These are phyloP conservation scores for Bombus cullumanus DNA, from an alignment of 1,140 invertebrate species.

Conservation along the genomic window DNA sequence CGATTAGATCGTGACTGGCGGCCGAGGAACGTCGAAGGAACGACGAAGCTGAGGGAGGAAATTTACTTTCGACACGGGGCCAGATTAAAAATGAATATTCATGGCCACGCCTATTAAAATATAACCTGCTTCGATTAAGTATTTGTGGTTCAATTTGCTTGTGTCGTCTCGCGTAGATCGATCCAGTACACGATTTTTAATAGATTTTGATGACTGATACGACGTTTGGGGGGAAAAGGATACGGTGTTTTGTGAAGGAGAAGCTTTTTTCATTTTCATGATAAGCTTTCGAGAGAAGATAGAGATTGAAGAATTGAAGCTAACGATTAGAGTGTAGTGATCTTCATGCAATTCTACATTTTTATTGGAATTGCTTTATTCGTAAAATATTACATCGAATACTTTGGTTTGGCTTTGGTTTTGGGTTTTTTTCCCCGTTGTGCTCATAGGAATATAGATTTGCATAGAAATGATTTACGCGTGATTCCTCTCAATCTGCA, in stretches of 20 bases:
- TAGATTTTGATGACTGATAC: neutral
- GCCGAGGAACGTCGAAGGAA: neutral
- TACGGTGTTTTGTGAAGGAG: neutral
- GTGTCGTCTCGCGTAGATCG: slow-evolving; percentile 4
- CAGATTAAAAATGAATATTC: slow-evolving; percentile 57
- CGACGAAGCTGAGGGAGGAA: neutral
- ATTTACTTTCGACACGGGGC: neutral
- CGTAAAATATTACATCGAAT: no score
- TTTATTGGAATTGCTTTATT: no score
- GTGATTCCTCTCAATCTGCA: no score
- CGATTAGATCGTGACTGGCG: slow-evolving; percentile 47
- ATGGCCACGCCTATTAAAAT: slow-evolving; percentile 59
- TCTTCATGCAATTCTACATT: no score
- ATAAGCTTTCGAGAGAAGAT: no score
- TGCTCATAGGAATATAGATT: no score
- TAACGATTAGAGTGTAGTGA: no score
- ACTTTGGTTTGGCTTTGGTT: no score
- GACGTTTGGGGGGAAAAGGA: neutral
- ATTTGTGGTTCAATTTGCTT: slow-evolving; percentile 32
- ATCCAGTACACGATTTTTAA: neutral
- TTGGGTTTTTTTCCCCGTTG: no score
- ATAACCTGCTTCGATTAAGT: slow-evolving; percentile 48
- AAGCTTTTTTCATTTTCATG: neutral
- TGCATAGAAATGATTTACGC: no score
- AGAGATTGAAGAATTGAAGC: neutral